phyloP scores from a whole-genome alignment of 2,797 vertebrate species.

The Hephaestus fuliginosus region DNA sequence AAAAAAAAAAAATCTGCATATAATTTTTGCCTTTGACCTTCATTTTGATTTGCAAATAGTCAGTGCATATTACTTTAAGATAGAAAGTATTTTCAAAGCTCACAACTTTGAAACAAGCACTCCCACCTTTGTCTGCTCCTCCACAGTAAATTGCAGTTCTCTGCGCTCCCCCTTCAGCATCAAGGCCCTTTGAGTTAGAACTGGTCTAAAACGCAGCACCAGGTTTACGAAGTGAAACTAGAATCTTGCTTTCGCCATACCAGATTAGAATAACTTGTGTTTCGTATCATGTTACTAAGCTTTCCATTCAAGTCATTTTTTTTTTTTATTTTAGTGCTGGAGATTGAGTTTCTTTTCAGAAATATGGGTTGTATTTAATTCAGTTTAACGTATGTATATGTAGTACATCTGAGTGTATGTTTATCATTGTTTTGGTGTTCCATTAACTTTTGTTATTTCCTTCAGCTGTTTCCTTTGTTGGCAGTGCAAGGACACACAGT shows the following conservation, averaged over 20 bases:
- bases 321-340: neutral
- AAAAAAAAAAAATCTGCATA: neutral
- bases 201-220: neutral
- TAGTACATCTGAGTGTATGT: too few species aligned
- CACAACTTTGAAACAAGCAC: neutral
- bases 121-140: neutral
- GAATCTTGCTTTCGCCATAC: neutral
- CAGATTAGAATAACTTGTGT: neutral
- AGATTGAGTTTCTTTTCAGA: neutral
- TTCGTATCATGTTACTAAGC: neutral
- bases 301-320: neutral
- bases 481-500: neutral
- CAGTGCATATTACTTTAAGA: neutral
- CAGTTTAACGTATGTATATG: neutral
- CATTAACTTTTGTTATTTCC: neutral
- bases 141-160: neutral
- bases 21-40: neutral
- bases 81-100: neutral
- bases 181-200: neutral
- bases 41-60: conserved; percentile 6
- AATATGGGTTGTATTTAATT: neutral
- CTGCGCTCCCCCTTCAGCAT: neutral
- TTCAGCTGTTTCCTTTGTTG: neutral
- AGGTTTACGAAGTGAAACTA: neutral
- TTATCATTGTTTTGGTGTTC: neutral